Percentiles rank a stretch among this genome's conserved stretches.
phyloP scores from a whole-genome alignment of 2,888 invertebrate species.

The Gastrophysa polygoni region DNA sequence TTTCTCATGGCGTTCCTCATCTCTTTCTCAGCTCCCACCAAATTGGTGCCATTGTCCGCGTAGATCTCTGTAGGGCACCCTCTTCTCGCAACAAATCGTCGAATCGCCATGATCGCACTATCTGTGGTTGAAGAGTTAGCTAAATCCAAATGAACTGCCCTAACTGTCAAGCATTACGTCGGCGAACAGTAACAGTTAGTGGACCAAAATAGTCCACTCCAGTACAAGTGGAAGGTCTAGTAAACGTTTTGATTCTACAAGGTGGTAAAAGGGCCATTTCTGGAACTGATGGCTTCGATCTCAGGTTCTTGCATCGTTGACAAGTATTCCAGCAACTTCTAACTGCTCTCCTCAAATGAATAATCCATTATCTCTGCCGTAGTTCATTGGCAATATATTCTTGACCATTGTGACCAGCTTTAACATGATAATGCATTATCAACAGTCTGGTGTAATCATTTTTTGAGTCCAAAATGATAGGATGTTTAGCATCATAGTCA shows the following conservation, averaged over 20 bases:
- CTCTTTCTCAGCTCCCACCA: conserved; percentile 9
- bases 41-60: conserved; percentile 5
- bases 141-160: too few species aligned
- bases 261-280: not conserved
- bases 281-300: not conserved
- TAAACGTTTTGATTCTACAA: not conserved
- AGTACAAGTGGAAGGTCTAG: not conserved
- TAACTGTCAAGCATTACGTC: not conserved
- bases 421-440: not conserved
- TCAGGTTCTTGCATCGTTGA: not conserved
- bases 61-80: not conserved
- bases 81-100: conserved; percentile 11
- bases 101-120: not conserved
- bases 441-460: not conserved
- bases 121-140: too few species aligned
- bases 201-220: not conserved
- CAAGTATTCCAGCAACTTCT: conserved; percentile 2
- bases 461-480: not conserved
- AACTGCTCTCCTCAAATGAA: not conserved
- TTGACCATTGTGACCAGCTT: not conserved
- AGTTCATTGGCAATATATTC: not conserved
- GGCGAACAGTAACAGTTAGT: not conserved
- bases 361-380: not conserved
- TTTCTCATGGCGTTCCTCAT: not conserved
- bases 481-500: not conserved